phyloP scores from a whole-genome alignment of 1,140 invertebrate genomes.

The Choristoneura fumiferana region DNA sequence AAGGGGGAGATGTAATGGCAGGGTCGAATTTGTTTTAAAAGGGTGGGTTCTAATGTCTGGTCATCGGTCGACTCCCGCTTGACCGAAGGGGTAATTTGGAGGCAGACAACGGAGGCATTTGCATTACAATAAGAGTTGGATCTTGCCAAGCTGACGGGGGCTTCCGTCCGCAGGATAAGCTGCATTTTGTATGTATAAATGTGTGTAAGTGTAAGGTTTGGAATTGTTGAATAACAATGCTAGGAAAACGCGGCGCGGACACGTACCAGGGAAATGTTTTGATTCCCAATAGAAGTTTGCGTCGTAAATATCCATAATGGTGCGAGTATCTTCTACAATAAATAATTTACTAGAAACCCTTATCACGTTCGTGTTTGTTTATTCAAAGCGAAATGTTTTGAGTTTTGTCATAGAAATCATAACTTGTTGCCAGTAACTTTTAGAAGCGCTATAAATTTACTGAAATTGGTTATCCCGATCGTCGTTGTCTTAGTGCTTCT shows the following conservation, averaged over 20 bases:
- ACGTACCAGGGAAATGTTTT: conserved; percentile 13
- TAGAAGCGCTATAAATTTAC: too few relatives aligned
- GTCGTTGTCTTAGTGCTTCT: too few relatives aligned
- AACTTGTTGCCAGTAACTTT: too few relatives aligned
- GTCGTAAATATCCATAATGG: conserved; percentile 1
- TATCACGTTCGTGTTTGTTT: too few relatives aligned
- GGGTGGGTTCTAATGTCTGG: conserved; percentile 67
- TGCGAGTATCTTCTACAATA: too few relatives aligned
- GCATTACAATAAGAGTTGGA: conserved; percentile 71
- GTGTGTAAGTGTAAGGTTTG: conserved; percentile 38
- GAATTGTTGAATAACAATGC: conserved; percentile 50
- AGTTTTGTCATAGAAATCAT: too few relatives aligned
- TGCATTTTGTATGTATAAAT: conserved; percentile 48
- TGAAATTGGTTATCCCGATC: too few relatives aligned
- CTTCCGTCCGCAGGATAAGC: conserved; percentile 63
- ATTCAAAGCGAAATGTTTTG: too few relatives aligned
- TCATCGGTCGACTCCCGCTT: conserved; percentile 59
- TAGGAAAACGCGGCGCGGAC: conserved; percentile 7
- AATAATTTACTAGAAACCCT: too few relatives aligned
- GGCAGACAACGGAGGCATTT: conserved; percentile 73
- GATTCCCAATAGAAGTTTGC: conserved; percentile 3
- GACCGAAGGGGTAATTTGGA: conserved; percentile 73
- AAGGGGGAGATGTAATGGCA: conserved; percentile 19
- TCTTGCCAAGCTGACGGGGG: conserved; percentile 44
- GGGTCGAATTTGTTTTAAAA: conserved; percentile 62